Evolutionary conservation across 1,140 invertebrate genomes (phyloP).

Genomic region (Brachystomella parvula): DNA sequence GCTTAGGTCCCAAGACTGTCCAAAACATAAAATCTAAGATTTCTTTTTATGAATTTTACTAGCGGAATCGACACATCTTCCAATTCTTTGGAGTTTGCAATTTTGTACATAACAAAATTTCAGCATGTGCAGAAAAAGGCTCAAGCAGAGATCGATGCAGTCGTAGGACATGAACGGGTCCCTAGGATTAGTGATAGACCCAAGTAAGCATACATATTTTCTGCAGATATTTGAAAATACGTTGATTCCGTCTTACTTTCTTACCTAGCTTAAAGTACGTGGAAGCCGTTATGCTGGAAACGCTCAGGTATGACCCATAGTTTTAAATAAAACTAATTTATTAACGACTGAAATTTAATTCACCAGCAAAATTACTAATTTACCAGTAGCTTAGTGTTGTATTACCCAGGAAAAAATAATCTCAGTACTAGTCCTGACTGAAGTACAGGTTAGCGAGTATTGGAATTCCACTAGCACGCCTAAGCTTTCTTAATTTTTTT

Average conservation of each 20-base stretch:
- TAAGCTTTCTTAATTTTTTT: no score
- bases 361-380: no score
- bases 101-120: neutral
- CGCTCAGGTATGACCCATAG: neutral
- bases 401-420: no score
- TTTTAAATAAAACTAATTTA: neutral
- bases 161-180: neutral
- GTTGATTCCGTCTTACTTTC: neutral
- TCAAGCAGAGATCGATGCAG: slow-evolving; percentile 14
- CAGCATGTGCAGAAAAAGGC: slow-evolving; percentile 7
- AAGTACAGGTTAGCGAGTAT: no score
- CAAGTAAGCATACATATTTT: neutral
- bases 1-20: no score
- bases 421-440: neutral
- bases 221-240: neutral
- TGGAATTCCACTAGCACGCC: no score
- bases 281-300: neutral
- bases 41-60: slow-evolving; percentile 2
- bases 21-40: no score
- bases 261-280: neutral
- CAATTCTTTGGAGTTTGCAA: neutral
- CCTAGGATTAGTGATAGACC: slow-evolving; percentile 16
- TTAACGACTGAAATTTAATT: neutral
- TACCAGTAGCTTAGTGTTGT: no score
- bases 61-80: slow-evolving; percentile 1